These are phyloP conservation scores for Alces alces DNA, from an alignment of 2,113 vertebrate genomes.

Conservation along the genomic window DNA sequence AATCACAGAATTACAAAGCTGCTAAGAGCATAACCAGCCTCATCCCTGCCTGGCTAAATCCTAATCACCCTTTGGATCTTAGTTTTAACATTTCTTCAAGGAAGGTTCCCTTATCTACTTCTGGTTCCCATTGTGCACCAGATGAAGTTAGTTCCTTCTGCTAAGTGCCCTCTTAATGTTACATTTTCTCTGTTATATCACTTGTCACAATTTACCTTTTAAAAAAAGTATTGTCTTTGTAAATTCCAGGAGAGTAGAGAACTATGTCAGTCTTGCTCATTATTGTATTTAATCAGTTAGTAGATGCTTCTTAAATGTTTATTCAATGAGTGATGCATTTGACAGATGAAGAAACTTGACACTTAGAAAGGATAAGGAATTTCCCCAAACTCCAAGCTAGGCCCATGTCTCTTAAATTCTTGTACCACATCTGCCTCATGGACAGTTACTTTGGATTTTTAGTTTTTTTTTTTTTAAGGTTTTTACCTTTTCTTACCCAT, in stretches of 20 bases:
- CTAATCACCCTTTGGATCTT: not conserved
- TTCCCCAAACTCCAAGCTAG: not conserved
- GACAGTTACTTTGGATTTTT: not conserved
- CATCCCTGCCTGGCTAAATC: not conserved
- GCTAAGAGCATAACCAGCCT: not conserved
- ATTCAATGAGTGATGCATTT: not conserved
- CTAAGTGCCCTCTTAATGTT: not conserved
- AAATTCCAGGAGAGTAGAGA: not conserved
- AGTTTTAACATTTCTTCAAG: slow-evolving; percentile 8
- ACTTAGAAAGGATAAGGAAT: not conserved
- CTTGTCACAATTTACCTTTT: not conserved
- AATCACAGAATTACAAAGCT: not conserved
- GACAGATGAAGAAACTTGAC: not conserved
- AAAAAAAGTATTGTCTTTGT: not conserved
- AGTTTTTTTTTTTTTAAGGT: not conserved
- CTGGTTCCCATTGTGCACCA: not conserved
- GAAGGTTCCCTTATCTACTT: not conserved
- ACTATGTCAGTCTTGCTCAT: not conserved
- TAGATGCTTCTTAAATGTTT: not conserved
- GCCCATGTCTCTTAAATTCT: not conserved
- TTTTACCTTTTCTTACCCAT: not conserved
- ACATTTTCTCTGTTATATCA: not conserved
- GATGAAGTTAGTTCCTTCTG: not conserved
- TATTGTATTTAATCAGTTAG: not conserved
- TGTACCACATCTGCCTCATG: not conserved